Conservation (phyloP, 30 jellyfish, hydroid and myxozoan genomes). For the Rhopilema esculentum region DNA sequence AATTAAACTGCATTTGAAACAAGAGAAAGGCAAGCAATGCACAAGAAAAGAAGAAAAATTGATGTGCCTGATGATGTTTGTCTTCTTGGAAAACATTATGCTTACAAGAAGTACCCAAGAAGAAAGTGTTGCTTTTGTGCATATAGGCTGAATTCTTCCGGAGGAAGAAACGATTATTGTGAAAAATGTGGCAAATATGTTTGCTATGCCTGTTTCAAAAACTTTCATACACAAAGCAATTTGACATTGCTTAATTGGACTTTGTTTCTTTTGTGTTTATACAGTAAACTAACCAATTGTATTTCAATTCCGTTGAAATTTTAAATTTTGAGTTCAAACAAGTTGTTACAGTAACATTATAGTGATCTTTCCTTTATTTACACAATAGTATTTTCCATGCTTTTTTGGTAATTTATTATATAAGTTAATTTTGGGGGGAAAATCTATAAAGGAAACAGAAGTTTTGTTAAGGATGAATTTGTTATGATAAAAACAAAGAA, state of each 20-base stretch:
- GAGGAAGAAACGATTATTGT: slow-evolving; percentile 36
- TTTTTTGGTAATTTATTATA: no score
- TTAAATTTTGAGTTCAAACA: no score
- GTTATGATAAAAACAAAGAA: neutral
- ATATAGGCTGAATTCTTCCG: neutral
- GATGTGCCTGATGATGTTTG: slow-evolving; percentile 34
- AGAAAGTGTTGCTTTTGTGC: slow-evolving; percentile 48
- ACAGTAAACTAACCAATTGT: no score
- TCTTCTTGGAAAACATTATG: slow-evolving; percentile 58
- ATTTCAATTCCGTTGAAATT: no score
- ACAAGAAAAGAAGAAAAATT: neutral
- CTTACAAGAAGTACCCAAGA: slow-evolving; percentile 50
- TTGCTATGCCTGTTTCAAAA: slow-evolving; percentile 5
- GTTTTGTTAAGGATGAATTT: no score
- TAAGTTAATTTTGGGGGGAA: no score
- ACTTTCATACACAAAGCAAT: slow-evolving; percentile 14
- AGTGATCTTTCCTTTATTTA: no score
- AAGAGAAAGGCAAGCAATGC: slow-evolving; percentile 4
- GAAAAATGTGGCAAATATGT: slow-evolving; percentile 51
- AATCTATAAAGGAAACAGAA: no score
- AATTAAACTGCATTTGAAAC: neutral
- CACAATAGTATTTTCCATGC: no score
- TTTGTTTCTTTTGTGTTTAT: neutral
- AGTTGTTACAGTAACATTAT: no score
- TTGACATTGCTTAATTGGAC: neutral